phyloP scores from a whole-genome alignment of 2,113 vertebrate genomes.

The Poecile atricapillus region DNA sequence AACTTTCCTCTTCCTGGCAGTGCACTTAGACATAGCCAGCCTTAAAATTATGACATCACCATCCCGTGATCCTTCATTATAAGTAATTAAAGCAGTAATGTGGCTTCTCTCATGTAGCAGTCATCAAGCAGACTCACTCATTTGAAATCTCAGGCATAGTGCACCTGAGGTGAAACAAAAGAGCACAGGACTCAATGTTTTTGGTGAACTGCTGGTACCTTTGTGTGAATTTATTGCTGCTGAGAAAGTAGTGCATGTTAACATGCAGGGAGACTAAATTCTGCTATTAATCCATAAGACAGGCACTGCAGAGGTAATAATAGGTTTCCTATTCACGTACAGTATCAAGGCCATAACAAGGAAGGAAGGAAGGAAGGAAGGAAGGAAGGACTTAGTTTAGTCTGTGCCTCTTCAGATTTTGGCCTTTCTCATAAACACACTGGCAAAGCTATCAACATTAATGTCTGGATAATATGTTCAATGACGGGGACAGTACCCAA shows the following conservation, averaged over 20 bases:
- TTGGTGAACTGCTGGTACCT: slow-evolving; percentile 35
- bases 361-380: slow-evolving; percentile 43
- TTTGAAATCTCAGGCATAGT: neutral
- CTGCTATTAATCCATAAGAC: slow-evolving; percentile 50
- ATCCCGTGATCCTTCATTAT: slow-evolving; percentile 43
- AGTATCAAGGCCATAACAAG: neutral
- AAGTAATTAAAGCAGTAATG: slow-evolving; percentile 57
- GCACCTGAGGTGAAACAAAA: slow-evolving; percentile 36
- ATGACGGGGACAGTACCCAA: neutral
- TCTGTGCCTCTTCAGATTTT: slow-evolving; percentile 33
- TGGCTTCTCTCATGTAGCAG: neutral
- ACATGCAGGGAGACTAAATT: slow-evolving; percentile 37
- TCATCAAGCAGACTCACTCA: slow-evolving; percentile 28
- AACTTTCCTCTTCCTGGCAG: slow-evolving; percentile 60
- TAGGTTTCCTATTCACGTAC: neutral
- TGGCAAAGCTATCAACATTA: slow-evolving; percentile 21
- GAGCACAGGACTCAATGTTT: slow-evolving; percentile 35
- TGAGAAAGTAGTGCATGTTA: slow-evolving; percentile 26
- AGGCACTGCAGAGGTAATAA: neutral
- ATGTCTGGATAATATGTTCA: slow-evolving; percentile 12
- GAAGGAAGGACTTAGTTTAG: slow-evolving; percentile 35
- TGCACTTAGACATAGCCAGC: slow-evolving; percentile 59
- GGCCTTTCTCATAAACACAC: slow-evolving; percentile 42
- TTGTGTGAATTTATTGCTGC: slow-evolving; percentile 42
- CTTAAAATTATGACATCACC: slow-evolving; percentile 64